Base-by-base conservation (phyloP, 2,888 invertebrate genomes). In the Heliconius cydno region DNA sequence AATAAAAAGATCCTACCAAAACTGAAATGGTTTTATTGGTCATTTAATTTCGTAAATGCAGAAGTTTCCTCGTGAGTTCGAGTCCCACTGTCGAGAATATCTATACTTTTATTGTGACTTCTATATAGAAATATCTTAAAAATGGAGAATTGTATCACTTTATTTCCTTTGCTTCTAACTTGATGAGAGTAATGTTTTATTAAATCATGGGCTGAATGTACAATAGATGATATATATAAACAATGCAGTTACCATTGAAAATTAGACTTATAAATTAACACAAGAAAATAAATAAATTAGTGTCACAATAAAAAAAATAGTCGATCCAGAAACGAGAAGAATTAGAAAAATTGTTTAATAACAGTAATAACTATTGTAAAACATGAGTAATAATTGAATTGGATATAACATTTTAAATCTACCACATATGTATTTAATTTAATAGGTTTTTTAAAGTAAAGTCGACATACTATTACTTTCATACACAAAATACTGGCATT, bases 401-500 rank as follows among this genome's bases (percentile, higher is more conserved):
- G 19, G 6, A 38, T n/a, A 34, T 68, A 70, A 41, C 68, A 41
- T 41, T 38, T 13, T 70, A 70, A n/a, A 25, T 6, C n/a, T 41
- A 70, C n/a, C 7, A 52, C 46, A 19, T 19, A 57, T 22, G 57
- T 57, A 70, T 67, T 34, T 34, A 34, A 67, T 67, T 67, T 22
- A 57, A 19, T 22, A 28, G 15, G 15, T 65, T 65, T 65, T 34
- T 34, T 34, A 6, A 34, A 34, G 34, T 34, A 34, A 6, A 25
- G 68, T 70, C 68, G 68, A 70, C 68, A 41, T 70, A 65, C 63
- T 25, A 19, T 38, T 22, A 65, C 10, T 30, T 30, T 25, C 88
- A 84, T 84, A 81, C 83, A 80, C 77, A 79, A 84, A 83, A 84
- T 86, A 86, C 84, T 83, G 87, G 81, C 82, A 85, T 86, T 85